These are phyloP conservation scores for Tholera decimalis DNA, from an alignment of 2,888 invertebrate genomes.

Conservation along the genomic window DNA sequence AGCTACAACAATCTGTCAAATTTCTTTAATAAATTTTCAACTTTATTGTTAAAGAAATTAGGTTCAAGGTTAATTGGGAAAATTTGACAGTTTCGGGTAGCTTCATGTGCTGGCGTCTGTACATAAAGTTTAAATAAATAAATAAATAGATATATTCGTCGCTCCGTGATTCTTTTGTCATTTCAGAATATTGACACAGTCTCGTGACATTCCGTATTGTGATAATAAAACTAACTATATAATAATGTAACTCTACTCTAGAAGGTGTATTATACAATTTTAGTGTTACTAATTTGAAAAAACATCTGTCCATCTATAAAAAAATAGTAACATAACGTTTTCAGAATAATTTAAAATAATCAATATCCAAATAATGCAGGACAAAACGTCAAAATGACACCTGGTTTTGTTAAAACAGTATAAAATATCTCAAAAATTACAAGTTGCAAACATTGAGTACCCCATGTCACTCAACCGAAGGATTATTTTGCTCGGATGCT, in stretches of 20 bases:
- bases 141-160: conserved; percentile 23
- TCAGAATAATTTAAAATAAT: too few species aligned
- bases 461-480: conserved; percentile 83
- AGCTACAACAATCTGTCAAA: too few species aligned
- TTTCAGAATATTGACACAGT: conserved; percentile 23
- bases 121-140: too few species aligned
- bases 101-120: too few species aligned
- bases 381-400: conserved; percentile 1
- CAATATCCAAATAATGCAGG: too few species aligned
- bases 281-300: conserved; percentile 31
- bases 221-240: conserved; percentile 49
- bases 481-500: conserved; percentile 86
- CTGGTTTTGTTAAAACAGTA: neutral
- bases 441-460: conserved; percentile 64
- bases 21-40: too few species aligned
- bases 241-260: conserved; percentile 33
- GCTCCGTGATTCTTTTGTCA: conserved; percentile 24
- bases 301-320: neutral
- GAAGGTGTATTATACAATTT: conserved; percentile 24
- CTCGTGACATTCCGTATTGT: conserved; percentile 29
- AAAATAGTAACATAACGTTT: neutral
- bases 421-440: conserved; percentile 44
- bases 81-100: too few species aligned
- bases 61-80: too few species aligned
- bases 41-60: too few species aligned